Evolutionary conservation across 1,140 invertebrate genomes (phyloP).

Genomic region (Calliphora vicina): DNA sequence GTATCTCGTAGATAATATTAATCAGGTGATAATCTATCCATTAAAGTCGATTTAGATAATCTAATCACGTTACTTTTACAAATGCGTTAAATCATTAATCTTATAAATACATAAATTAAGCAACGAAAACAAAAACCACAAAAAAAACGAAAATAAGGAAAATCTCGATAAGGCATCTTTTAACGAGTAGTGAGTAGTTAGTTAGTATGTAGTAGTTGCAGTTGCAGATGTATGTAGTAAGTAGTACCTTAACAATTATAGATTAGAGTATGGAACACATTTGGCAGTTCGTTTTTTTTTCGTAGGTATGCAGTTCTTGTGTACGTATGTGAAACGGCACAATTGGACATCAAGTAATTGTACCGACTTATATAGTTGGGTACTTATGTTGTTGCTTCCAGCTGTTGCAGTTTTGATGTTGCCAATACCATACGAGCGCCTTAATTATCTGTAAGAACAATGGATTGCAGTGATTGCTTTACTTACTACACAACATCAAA

Average conservation of each 20-base stretch:
- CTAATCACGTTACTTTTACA: slow-evolving; percentile 11
- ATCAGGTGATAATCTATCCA: slow-evolving; percentile 20
- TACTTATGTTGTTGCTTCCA: slow-evolving; percentile 23
- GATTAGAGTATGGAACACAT: background rate
- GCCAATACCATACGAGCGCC: slow-evolving; percentile 17
- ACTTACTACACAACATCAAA: slow-evolving; percentile 13
- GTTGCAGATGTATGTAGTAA: background rate
- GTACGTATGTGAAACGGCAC: background rate
- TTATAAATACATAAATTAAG: background rate
- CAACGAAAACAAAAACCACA: background rate
- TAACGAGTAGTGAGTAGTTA: background rate
- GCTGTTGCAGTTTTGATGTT: slow-evolving; percentile 16
- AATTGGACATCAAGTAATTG: slow-evolving; percentile 30
- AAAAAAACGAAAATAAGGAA: background rate
- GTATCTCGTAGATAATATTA: no score
- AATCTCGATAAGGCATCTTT: slow-evolving; percentile 16
- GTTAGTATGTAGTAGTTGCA: background rate
- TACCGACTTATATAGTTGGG: slow-evolving; percentile 23
- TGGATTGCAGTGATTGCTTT: slow-evolving; percentile 31
- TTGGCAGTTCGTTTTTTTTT: background rate
- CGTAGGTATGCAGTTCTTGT: background rate
- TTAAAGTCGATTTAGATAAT: slow-evolving; percentile 17
- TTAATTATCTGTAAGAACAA: slow-evolving; percentile 31
- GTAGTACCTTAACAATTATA: background rate
- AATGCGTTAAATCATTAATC: slow-evolving; percentile 23